Evolutionary conservation across 2,797 vertebrate species (phyloP).

Genomic region (Spheniscus humboldti): DNA sequence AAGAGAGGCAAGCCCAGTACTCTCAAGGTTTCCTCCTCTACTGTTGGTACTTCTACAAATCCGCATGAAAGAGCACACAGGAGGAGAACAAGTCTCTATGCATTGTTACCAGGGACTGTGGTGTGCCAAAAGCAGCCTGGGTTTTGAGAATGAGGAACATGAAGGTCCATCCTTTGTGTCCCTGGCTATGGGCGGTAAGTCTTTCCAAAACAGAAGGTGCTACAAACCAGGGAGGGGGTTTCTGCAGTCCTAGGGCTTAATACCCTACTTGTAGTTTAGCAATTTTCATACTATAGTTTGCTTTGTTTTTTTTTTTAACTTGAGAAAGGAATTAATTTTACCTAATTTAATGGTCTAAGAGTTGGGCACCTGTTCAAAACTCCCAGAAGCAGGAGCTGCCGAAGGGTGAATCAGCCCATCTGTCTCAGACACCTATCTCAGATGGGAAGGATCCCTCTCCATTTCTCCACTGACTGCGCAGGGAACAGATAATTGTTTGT

Average conservation of each 20-base stretch:
- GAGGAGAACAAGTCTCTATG: neutral
- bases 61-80: neutral
- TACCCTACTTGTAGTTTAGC: neutral
- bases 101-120: too few species aligned
- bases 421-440: neutral
- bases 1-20: neutral
- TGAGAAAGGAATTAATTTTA: neutral
- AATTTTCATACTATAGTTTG: neutral
- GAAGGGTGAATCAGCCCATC: neutral
- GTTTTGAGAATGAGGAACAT: neutral
- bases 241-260: neutral
- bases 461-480: rapidly evolving
- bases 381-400: neutral
- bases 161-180: neutral
- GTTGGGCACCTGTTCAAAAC: neutral
- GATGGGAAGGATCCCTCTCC: neutral
- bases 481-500: rapidly evolving
- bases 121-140: neutral
- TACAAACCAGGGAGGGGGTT: neutral
- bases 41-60: neutral
- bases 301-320: neutral
- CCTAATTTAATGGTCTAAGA: neutral
- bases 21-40: neutral
- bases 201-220: neutral
- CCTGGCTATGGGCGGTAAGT: neutral